Conservation (phyloP, 1,140 invertebrate species). For the Sweltsa coloradensis region DNA sequence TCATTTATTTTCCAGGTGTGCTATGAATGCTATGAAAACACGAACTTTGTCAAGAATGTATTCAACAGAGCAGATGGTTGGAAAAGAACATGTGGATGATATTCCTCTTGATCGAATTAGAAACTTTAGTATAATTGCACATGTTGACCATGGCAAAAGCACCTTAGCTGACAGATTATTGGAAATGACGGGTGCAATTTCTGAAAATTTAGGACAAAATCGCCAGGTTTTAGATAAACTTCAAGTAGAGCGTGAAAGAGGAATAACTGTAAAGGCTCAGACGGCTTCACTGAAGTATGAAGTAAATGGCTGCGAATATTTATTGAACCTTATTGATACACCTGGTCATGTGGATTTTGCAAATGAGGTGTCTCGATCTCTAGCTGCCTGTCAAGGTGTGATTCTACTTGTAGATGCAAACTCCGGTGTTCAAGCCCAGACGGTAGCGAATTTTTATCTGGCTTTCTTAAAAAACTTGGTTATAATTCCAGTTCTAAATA, state of each 20-base stretch:
- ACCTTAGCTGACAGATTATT: conserved; percentile 87
- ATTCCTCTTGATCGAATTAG: conserved; percentile 58
- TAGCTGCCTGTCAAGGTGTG: conserved; percentile 89
- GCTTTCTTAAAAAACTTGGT: conserved; percentile 70
- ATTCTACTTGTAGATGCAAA: conserved; percentile 93
- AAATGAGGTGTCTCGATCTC: conserved; percentile 84
- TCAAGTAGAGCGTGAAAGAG: conserved; percentile 85
- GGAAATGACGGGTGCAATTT: conserved; percentile 78
- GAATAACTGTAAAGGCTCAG: conserved; percentile 98
- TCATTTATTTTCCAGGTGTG: too few species aligned
- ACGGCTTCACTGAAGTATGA: conserved; percentile 80
- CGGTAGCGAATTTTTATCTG: conserved; percentile 91
- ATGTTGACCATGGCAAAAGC: conserved; percentile 97
- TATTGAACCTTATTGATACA: conserved; percentile 97
- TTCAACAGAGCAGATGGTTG: too few species aligned
- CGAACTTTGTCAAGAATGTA: too few species aligned
- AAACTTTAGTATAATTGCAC: conserved; percentile 95
- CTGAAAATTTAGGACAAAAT: conserved; percentile 45
- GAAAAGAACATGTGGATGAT: too few species aligned
- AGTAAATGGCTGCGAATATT: conserved; percentile 51
- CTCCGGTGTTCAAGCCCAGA: conserved; percentile 94
- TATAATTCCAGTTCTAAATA: conserved; percentile 92
- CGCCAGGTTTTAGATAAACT: conserved; percentile 77
- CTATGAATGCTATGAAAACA: too few species aligned
- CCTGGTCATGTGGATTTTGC: conserved; percentile 98